These are phyloP conservation scores for Catostomus latipinnis DNA, from an alignment of 2,797 vertebrate genomes.

Conservation along the genomic window DNA sequence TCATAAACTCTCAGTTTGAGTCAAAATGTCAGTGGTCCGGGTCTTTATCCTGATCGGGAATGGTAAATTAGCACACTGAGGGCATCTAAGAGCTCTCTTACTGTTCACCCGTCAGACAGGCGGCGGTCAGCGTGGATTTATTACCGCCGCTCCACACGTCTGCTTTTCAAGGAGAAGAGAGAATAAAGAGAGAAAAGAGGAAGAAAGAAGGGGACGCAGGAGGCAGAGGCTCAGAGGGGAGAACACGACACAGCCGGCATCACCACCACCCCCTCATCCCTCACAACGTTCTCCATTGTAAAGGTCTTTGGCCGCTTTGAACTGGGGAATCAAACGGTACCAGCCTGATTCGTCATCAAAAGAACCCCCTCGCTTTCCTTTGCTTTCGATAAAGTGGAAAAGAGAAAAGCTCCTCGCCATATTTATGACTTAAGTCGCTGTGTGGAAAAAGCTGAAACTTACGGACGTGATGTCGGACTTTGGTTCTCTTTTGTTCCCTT, in stretches of 20 bases:
- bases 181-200: slow-evolving; percentile 63
- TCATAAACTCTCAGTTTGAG: slow-evolving; percentile 75
- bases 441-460: slow-evolving; percentile 70
- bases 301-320: slow-evolving; percentile 80
- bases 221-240: slow-evolving; percentile 55
- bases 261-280: neutral
- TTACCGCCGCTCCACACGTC: slow-evolving; percentile 73
- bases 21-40: slow-evolving; percentile 78
- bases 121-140: slow-evolving; percentile 79
- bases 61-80: slow-evolving; percentile 76
- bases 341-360: slow-evolving; percentile 86
- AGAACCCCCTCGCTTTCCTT: slow-evolving; percentile 73
- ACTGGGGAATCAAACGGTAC: slow-evolving; percentile 88
- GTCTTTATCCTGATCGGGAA: slow-evolving; percentile 73
- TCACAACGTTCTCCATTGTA: slow-evolving; percentile 75
- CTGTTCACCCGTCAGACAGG: slow-evolving; percentile 69
- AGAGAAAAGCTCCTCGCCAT: slow-evolving; percentile 89
- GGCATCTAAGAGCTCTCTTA: slow-evolving; percentile 67
- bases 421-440: slow-evolving; percentile 53
- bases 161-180: slow-evolving; percentile 64
- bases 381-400: slow-evolving; percentile 66
- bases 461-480: slow-evolving; percentile 41
- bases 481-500: slow-evolving; percentile 63
- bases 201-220: slow-evolving; percentile 56
- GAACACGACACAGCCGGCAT: slow-evolving; percentile 82